These are phyloP conservation scores for Leptothorax acervorum DNA, from an alignment of 2,888 invertebrate genomes.

Conservation along the genomic window DNA sequence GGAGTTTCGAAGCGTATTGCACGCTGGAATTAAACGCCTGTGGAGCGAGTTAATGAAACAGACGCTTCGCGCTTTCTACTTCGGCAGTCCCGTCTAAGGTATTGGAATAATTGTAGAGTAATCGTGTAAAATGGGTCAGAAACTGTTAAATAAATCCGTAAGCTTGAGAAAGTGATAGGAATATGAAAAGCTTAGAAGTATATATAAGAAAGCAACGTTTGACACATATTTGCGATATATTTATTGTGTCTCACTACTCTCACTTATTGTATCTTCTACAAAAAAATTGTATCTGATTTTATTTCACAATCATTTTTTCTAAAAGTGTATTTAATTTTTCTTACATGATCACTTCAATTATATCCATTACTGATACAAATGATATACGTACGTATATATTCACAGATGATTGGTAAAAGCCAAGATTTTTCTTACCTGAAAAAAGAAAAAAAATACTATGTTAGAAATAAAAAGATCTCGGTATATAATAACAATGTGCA, in stretches of 20 bases:
- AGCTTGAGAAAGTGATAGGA: background rate
- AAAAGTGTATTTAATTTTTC: background rate
- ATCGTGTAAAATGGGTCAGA: slow-evolving; percentile 21
- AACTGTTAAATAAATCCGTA: background rate
- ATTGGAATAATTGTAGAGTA: slow-evolving; percentile 39
- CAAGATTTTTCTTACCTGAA: slow-evolving; percentile 27
- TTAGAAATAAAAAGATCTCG: slow-evolving; percentile 18
- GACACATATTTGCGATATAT: background rate
- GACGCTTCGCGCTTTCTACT: slow-evolving; percentile 40
- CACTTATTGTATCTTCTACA: background rate
- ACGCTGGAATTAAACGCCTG: slow-evolving; percentile 44
- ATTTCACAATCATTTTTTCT: background rate
- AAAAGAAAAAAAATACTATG: background rate
- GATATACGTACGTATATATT: slow-evolving; percentile 21
- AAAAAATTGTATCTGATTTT: background rate
- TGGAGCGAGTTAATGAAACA: slow-evolving; percentile 30
- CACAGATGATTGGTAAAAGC: too few species aligned
- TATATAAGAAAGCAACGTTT: background rate
- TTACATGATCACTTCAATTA: background rate
- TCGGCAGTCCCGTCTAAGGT: background rate
- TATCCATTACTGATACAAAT: background rate
- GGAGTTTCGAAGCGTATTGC: slow-evolving; percentile 44
- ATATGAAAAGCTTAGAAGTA: background rate
- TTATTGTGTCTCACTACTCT: background rate
- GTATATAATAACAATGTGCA: background rate